phyloP scores from a whole-genome alignment of 2,113 vertebrate genomes.

The Tricholaema leucomelas region DNA sequence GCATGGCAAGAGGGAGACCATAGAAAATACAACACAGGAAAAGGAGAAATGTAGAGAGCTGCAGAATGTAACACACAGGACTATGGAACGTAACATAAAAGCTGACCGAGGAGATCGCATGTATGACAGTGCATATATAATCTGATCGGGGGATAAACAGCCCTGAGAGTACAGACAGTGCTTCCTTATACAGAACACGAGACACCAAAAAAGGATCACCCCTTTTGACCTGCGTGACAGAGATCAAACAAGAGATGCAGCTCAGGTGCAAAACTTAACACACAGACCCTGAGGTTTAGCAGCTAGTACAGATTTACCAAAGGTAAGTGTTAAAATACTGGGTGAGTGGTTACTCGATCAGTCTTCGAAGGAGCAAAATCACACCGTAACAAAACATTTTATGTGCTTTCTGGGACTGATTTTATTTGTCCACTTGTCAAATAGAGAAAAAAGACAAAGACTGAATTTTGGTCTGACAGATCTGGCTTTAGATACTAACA shows the following conservation, averaged over 20 bases:
- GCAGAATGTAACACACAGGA: no score
- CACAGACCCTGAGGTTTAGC: fast-evolving
- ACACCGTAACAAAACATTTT: background rate
- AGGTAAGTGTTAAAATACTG: background rate
- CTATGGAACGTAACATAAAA: no score
- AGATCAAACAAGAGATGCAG: background rate
- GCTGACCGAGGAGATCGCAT: no score
- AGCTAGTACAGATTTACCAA: background rate
- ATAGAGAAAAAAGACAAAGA: fast-evolving
- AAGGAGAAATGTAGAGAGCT: background rate
- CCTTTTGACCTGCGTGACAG: background rate
- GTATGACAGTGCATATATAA: no score
- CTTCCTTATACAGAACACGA: no score
- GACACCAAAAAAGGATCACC: background rate
- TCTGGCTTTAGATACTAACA: background rate
- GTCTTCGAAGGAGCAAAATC: background rate
- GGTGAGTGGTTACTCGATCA: background rate
- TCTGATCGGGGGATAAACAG: no score
- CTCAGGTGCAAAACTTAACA: background rate
- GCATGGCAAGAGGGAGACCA: background rate
- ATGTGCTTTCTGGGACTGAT: background rate
- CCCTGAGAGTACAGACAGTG: no score
- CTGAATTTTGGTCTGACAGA: background rate
- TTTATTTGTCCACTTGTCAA: background rate
- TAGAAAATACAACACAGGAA: background rate